Conservation (phyloP, 2,113 vertebrate genomes). For the Prunella fulvescens region DNA sequence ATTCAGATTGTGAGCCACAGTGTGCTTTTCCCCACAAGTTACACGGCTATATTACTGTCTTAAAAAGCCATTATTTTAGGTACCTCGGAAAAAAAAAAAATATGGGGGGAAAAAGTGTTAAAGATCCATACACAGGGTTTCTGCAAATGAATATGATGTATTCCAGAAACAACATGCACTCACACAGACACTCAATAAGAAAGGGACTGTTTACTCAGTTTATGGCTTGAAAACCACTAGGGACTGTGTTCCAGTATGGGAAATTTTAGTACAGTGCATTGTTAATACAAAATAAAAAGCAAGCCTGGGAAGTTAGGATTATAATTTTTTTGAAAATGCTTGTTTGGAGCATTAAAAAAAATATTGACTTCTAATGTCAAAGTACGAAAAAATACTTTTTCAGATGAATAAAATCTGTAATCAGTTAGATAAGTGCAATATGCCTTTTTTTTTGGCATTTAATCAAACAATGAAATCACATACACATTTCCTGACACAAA, state of each 20-base stretch:
- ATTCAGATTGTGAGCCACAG: constrained; percentile 39
- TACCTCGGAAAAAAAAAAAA: not conserved
- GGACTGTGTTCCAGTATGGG: constrained; percentile 66
- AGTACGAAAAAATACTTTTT: constrained; percentile 77
- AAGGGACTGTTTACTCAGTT: constrained; percentile 71
- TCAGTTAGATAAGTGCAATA: constrained; percentile 89
- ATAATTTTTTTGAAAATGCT: constrained; percentile 58
- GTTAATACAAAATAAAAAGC: constrained; percentile 72
- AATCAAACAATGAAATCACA: constrained; percentile 93
- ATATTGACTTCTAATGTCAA: constrained; percentile 66
- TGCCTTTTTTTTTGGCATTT: constrained; percentile 86
- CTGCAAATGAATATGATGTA: constrained; percentile 69
- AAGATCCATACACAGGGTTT: constrained; percentile 60
- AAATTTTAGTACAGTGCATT: constrained; percentile 68
- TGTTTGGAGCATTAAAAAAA: constrained; percentile 68
- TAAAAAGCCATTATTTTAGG: constrained; percentile 48
- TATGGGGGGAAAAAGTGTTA: not conserved
- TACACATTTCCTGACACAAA: constrained; percentile 83
- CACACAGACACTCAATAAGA: constrained; percentile 68
- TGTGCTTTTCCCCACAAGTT: constrained; percentile 46
- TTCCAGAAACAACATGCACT: constrained; percentile 63
- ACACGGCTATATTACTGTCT: not conserved
- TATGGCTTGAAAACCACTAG: constrained; percentile 68
- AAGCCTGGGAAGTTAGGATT: constrained; percentile 68
- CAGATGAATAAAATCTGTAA: constrained; percentile 83